phyloP scores from a whole-genome alignment of 2,797 vertebrate genomes.

The Mormyrops attenuatus region DNA sequence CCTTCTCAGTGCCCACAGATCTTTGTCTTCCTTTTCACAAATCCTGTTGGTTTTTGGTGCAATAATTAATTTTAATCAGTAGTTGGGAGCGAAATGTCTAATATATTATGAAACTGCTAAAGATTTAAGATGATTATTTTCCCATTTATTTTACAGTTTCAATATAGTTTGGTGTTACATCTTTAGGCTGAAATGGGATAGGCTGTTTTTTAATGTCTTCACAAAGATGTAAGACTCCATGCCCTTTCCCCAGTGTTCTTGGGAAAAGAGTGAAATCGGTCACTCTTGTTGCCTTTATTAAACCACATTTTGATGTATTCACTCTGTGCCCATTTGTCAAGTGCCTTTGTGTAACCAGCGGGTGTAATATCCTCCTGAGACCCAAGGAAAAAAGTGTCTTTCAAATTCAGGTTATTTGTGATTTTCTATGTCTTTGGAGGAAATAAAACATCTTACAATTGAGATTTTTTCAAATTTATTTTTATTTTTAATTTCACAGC shows the following conservation, averaged over 20 bases:
- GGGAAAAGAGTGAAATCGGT: not conserved
- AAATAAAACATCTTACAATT: too few relatives aligned
- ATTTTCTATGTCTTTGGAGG: too few relatives aligned
- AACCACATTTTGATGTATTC: slow-evolving; percentile 9
- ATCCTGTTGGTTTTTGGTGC: slow-evolving; percentile 31
- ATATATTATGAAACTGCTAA: slow-evolving; percentile 22
- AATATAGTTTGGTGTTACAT: slow-evolving; percentile 21
- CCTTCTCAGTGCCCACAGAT: slow-evolving; percentile 1
- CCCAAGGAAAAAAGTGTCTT: too few relatives aligned
- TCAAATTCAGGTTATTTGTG: too few relatives aligned
- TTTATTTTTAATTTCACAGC: too few relatives aligned
- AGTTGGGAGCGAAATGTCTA: slow-evolving; percentile 24
- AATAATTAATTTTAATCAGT: slow-evolving; percentile 37
- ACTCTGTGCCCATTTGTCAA: not conserved
- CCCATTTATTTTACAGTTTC: not conserved
- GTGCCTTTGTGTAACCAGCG: not conserved
- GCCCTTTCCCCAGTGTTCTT: not conserved
- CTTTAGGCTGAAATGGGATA: not conserved
- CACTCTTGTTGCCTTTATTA: slow-evolving; percentile 21
- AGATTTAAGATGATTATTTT: slow-evolving; percentile 19
- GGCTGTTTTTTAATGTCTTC: not conserved
- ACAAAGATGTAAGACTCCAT: not conserved
- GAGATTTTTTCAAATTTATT: too few relatives aligned
- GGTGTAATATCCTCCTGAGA: not conserved
- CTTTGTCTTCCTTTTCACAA: slow-evolving; percentile 1